Conservation (phyloP, 2,797 vertebrate genomes). For the Peromyscus melanophrys region DNA sequence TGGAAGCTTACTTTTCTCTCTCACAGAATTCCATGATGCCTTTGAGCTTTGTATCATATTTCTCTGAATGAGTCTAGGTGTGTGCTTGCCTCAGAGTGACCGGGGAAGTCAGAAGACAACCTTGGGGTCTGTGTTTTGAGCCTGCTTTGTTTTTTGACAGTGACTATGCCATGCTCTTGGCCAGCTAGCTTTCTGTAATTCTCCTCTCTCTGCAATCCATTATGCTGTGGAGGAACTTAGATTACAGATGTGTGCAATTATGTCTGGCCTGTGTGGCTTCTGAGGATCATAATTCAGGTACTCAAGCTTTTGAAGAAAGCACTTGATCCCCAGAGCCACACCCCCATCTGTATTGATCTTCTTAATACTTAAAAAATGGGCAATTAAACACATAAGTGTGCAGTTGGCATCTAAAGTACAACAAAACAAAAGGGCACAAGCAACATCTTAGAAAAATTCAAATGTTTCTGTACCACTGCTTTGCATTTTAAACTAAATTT, state of each 20-base stretch:
- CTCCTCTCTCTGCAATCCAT: no score
- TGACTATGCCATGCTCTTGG: background rate
- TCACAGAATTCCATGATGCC: background rate
- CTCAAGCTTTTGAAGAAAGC: no score
- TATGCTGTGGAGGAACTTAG: accelerated
- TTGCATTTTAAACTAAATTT: background rate
- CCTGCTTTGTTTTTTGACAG: background rate
- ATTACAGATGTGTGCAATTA: no score
- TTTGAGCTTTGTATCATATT: background rate
- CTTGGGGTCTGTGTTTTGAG: background rate
- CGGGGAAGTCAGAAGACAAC: background rate
- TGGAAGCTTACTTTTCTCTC: background rate
- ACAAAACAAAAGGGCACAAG: background rate
- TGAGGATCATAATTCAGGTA: background rate
- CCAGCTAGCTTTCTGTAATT: background rate
- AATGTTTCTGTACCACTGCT: background rate
- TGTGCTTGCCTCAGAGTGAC: background rate
- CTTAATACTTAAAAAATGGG: slow-evolving; percentile 1
- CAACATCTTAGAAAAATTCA: background rate
- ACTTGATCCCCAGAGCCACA: background rate
- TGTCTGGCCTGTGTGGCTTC: background rate
- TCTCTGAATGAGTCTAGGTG: background rate
- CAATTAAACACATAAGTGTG: background rate
- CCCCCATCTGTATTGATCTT: background rate
- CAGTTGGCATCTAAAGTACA: background rate